Percentiles rank a stretch among this genome's conserved stretches.
Evolutionary conservation across 2,888 invertebrate species (phyloP).

Genomic region (Ischnura elegans): DNA sequence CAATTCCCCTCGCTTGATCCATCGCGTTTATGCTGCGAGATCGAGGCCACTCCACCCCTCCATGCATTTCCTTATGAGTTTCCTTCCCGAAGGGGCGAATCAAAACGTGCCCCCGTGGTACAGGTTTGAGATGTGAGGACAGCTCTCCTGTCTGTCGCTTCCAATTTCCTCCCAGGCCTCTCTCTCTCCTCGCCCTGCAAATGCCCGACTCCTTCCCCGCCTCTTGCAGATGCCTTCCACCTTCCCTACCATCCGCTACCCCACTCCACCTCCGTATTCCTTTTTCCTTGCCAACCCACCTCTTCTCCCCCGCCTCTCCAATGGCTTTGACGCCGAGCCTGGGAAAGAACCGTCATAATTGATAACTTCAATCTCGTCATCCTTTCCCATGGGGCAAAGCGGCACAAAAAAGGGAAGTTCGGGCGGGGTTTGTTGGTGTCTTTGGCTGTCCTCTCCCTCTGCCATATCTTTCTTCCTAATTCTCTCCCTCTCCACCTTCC

Average conservation of each 20-base stretch:
- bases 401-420: slow-evolving; percentile 32
- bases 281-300: neutral
- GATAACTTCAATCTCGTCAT: slow-evolving; percentile 64
- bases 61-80: slow-evolving; percentile 27
- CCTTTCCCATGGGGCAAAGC: slow-evolving; percentile 56
- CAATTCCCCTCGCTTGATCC: neutral
- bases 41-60: neutral
- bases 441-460: slow-evolving; percentile 36
- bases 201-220: neutral
- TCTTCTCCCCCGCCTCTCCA: neutral
- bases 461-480: neutral
- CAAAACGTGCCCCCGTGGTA: slow-evolving; percentile 22
- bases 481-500: neutral
- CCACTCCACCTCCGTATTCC: neutral
- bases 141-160: slow-evolving; percentile 57
- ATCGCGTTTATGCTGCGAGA: neutral
- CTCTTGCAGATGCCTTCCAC: neutral
- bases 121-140: slow-evolving; percentile 63
- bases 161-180: slow-evolving; percentile 59
- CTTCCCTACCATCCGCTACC: neutral
- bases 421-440: slow-evolving; percentile 18
- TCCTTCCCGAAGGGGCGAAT: slow-evolving; percentile 34
- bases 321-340: slow-evolving; percentile 63
- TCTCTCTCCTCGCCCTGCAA: slow-evolving; percentile 49
- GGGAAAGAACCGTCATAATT: slow-evolving; percentile 64